Evolutionary conservation across 2,888 invertebrate genomes (phyloP).

Genomic region (Tubulanus polymorphus): DNA sequence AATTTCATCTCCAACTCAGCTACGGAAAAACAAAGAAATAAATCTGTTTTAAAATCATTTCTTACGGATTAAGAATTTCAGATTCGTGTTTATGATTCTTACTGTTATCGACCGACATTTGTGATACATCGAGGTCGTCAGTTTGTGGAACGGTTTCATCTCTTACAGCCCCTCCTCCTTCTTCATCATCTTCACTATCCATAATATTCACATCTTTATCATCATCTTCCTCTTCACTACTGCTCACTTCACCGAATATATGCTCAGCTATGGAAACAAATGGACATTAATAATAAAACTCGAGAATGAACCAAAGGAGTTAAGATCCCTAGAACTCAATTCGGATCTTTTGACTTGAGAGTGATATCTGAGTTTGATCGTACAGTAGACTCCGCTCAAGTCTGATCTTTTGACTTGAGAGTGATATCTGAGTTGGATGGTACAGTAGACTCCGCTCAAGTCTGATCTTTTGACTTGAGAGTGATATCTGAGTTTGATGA

Average conservation of each 20-base stretch:
- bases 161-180: constrained; percentile 22
- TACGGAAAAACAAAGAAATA: background rate
- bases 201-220: constrained; percentile 70
- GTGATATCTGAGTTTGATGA: too few relatives aligned
- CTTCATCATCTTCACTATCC: constrained; percentile 65
- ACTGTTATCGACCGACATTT: background rate
- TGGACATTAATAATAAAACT: constrained; percentile 25
- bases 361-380: too few relatives aligned
- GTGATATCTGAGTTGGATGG: too few relatives aligned
- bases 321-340: too few relatives aligned
- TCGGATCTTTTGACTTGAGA: too few relatives aligned
- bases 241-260: constrained; percentile 88
- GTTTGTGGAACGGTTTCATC: constrained; percentile 17
- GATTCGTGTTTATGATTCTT: background rate
- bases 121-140: constrained; percentile 18
- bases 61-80: background rate
- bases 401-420: too few relatives aligned
- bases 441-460: too few relatives aligned
- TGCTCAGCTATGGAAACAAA: constrained; percentile 61
- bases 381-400: too few relatives aligned
- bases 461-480: too few relatives aligned
- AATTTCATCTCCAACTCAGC: constrained; percentile 40
- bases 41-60: background rate
- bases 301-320: too few relatives aligned
- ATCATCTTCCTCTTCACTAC: constrained; percentile 70